A percentile compares a stretch with the other conserved stretches of the same genome.
phyloP scores from a whole-genome alignment of 1,140 invertebrate genomes.

The Stratiolaelaps scimitus region DNA sequence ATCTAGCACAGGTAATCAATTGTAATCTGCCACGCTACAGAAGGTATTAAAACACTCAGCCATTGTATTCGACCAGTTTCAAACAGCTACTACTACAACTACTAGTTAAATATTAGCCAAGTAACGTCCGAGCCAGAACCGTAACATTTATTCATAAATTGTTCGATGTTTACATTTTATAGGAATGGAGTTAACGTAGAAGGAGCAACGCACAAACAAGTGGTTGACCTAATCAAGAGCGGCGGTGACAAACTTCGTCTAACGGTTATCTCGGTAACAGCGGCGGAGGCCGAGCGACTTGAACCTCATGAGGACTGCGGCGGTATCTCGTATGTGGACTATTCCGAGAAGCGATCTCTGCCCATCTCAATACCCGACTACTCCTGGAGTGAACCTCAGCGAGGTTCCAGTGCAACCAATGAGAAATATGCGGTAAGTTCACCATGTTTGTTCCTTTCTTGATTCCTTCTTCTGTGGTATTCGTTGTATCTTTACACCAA shows the following conservation, averaged over 20 bases:
- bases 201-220: conserved; percentile 95
- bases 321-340: conserved; percentile 83
- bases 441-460: too few relatives aligned
- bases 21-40: too few relatives aligned
- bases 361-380: conserved; percentile 97
- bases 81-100: too few relatives aligned
- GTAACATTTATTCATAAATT: background rate
- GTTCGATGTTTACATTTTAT: conserved; percentile 43
- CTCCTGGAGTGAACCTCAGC: conserved; percentile 54
- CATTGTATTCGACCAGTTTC: too few relatives aligned
- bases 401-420: conserved; percentile 45
- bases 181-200: conserved; percentile 96
- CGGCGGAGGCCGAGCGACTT: conserved; percentile 65
- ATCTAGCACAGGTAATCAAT: too few relatives aligned
- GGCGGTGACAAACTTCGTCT: conserved; percentile 89
- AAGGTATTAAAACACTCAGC: too few relatives aligned
- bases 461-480: too few relatives aligned
- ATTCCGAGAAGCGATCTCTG: conserved; percentile 91
- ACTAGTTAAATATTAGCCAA: background rate
- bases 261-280: conserved; percentile 88
- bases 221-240: conserved; percentile 96
- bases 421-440: conserved; percentile 70
- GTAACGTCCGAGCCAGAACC: background rate
- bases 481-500: too few relatives aligned
- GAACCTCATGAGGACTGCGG: conserved; percentile 75